These are phyloP conservation scores for Penaeus japonicus DNA, from an alignment of 1,140 invertebrate species.

Conservation along the genomic window DNA sequence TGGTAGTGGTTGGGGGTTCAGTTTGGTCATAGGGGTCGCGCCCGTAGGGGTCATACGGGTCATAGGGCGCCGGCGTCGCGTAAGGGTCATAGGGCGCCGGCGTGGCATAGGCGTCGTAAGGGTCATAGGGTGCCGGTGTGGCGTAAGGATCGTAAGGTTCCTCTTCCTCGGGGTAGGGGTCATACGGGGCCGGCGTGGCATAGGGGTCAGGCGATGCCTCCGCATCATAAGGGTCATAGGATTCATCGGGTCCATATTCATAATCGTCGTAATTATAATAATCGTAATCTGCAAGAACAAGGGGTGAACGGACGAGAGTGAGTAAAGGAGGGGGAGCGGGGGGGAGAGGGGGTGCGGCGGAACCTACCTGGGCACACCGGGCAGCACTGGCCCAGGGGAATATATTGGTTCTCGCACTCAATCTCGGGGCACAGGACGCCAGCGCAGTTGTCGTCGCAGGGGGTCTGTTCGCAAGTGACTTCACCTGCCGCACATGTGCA, in stretches of 20 bases:
- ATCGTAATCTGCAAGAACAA: slow-evolving; percentile 27
- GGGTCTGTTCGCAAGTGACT: slow-evolving; percentile 68
- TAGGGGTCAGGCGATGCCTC: slow-evolving; percentile 28
- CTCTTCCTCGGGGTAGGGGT: slow-evolving; percentile 4
- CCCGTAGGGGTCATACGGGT: not conserved
- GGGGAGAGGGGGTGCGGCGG: not conserved
- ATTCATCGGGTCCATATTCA: not conserved
- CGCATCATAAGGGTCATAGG: slow-evolving; percentile 23
- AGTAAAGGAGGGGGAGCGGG: not conserved
- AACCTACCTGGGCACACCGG: slow-evolving; percentile 65
- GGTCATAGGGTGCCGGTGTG: slow-evolving; percentile 33
- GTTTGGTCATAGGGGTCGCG: not conserved
- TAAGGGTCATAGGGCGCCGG: not conserved
- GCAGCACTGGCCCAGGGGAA: slow-evolving; percentile 69
- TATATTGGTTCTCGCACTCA: slow-evolving; percentile 65
- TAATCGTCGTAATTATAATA: slow-evolving; percentile 11
- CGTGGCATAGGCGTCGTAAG: not conserved
- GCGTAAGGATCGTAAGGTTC: slow-evolving; percentile 50
- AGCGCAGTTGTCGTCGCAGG: slow-evolving; percentile 63
- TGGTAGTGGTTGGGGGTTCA: slow-evolving; percentile 23
- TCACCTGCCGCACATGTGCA: slow-evolving; percentile 71
- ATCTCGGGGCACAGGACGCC: slow-evolving; percentile 65
- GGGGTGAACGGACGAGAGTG: not conserved
- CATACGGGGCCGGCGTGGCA: slow-evolving; percentile 31
- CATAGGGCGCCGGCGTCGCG: not conserved